phyloP scores from a whole-genome alignment of 2,888 invertebrate species.

The Oscheius sp. region DNA sequence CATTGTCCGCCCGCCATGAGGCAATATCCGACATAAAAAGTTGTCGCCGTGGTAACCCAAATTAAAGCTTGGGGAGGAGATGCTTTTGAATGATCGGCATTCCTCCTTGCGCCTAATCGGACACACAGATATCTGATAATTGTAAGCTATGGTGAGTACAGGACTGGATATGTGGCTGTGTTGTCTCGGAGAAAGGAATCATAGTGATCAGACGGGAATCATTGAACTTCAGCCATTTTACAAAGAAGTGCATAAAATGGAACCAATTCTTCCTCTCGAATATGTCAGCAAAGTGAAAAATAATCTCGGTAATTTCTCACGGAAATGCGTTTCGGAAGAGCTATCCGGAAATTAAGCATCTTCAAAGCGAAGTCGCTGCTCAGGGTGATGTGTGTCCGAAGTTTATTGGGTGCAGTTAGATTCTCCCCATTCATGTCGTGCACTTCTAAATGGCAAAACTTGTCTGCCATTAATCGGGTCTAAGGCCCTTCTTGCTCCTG shows the following conservation, averaged over 20 bases:
- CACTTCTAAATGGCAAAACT: constrained; percentile 32
- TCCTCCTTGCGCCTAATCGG: too few species aligned
- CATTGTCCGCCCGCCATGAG: background rate
- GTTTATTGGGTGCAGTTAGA: constrained; percentile 32
- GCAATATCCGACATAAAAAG: background rate
- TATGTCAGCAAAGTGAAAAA: too few species aligned
- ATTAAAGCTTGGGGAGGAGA: too few species aligned
- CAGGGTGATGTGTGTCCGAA: constrained; percentile 24
- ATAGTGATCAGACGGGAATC: too few species aligned
- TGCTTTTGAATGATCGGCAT: too few species aligned
- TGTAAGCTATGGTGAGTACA: too few species aligned
- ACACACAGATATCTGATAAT: too few species aligned
- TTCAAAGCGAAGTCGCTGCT: background rate
- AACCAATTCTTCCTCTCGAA: too few species aligned
- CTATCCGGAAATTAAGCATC: constrained; percentile 12
- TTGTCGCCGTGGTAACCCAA: background rate
- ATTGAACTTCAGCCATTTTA: too few species aligned
- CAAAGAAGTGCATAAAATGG: too few species aligned
- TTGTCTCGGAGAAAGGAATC: too few species aligned
- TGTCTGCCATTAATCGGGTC: constrained; percentile 33
- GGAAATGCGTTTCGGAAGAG: constrained; percentile 16
- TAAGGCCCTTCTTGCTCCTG: constrained; percentile 2
- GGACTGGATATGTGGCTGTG: too few species aligned
- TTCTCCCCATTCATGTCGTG: constrained; percentile 32
- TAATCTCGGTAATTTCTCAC: background rate